Conservation (phyloP, 2,113 vertebrate genomes). For the Acanthisitta chloris region DNA sequence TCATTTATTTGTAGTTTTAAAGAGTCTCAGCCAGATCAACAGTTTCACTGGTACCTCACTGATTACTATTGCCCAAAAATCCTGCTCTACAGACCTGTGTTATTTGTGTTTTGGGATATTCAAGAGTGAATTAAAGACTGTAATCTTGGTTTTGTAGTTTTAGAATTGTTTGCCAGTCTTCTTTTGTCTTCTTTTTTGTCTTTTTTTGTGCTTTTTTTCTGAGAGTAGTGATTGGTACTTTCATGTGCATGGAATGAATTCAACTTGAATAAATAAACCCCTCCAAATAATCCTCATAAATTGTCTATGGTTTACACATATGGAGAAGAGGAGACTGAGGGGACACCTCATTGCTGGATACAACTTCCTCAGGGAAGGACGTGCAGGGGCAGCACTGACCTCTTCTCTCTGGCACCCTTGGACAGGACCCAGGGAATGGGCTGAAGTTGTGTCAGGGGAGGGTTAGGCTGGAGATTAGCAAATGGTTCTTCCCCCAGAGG, state of each 20-base stretch:
- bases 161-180: neutral
- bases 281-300: neutral
- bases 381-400: too few species aligned
- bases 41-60: neutral
- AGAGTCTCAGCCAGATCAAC: neutral
- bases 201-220: too few species aligned
- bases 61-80: neutral
- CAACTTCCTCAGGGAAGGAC: too few species aligned
- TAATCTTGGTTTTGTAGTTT: neutral
- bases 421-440: too few species aligned
- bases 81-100: neutral
- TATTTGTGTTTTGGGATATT: neutral
- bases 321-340: too few species aligned
- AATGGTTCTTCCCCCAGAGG: too few species aligned
- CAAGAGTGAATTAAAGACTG: neutral
- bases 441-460: too few species aligned
- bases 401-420: too few species aligned
- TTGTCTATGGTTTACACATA: neutral
- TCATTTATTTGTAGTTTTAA: neutral
- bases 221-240: neutral
- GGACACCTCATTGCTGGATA: too few species aligned
- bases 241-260: neutral
- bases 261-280: neutral
- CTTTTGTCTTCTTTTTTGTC: too few species aligned
- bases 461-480: too few species aligned